Conservation (phyloP, 2,888 invertebrate species). For the Agrotis exclamationis region DNA sequence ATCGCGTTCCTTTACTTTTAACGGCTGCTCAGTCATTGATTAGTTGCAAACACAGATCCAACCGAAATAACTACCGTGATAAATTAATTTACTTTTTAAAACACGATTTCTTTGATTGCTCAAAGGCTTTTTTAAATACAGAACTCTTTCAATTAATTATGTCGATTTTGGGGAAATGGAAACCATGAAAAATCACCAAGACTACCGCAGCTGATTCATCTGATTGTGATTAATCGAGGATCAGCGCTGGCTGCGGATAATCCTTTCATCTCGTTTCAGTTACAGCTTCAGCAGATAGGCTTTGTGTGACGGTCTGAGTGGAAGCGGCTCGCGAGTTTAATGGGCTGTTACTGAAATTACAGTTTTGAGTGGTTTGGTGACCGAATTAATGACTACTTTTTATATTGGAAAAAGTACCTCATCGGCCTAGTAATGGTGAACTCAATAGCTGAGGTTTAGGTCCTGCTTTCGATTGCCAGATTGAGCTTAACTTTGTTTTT, state of each 20-base stretch:
- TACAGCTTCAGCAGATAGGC: constrained; percentile 53
- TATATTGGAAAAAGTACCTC: too few species aligned
- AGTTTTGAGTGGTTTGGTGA: not conserved
- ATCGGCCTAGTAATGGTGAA: too few species aligned
- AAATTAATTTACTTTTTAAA: not conserved
- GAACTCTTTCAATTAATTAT: constrained; percentile 12
- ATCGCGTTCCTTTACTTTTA: too few species aligned
- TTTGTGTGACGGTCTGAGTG: constrained; percentile 24
- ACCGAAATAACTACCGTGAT: too few species aligned
- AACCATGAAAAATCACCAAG: constrained; percentile 49
- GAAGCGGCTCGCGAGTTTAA: constrained; percentile 8
- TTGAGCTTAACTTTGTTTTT: too few species aligned
- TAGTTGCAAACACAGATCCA: too few species aligned
- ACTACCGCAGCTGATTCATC: constrained; percentile 51
- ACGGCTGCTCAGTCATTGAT: too few species aligned
- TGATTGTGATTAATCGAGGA: constrained; percentile 63
- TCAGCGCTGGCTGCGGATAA: constrained; percentile 53
- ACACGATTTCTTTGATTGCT: not conserved
- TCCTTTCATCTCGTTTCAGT: constrained; percentile 65
- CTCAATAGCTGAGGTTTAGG: too few species aligned
- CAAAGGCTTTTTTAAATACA: constrained; percentile 8
- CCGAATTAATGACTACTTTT: not conserved
- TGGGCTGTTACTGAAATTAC: constrained; percentile 11
- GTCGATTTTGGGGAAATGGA: constrained; percentile 13
- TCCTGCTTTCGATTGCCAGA: too few species aligned